These are phyloP conservation scores for Paramormyrops hopkinsi DNA, from an alignment of 2,797 vertebrate species.

Conservation along the genomic window DNA sequence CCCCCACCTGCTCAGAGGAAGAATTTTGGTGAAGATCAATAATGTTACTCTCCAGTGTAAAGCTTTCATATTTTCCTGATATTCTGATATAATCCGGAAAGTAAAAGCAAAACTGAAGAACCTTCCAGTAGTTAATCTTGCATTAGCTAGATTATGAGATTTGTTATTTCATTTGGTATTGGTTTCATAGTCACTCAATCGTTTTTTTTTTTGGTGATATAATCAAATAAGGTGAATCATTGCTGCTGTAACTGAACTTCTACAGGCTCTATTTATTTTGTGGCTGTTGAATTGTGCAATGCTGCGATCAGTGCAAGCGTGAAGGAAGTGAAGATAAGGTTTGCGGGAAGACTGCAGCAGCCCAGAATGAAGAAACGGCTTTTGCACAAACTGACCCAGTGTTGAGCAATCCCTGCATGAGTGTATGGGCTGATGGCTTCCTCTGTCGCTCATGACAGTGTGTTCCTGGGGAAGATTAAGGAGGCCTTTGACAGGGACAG, in stretches of 20 bases:
- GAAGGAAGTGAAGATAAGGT: constrained; percentile 29
- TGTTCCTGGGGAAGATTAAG: constrained; percentile 94
- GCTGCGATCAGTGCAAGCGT: neutral
- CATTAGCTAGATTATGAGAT: neutral
- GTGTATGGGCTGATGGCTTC: neutral
- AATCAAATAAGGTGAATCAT: neutral
- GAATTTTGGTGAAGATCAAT: neutral
- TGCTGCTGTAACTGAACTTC: neutral
- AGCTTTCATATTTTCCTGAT: neutral
- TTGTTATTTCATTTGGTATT: neutral
- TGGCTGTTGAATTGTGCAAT: constrained; percentile 31
- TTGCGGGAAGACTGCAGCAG: constrained; percentile 23
- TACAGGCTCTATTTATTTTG: constrained; percentile 6
- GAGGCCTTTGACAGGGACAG: constrained; percentile 85
- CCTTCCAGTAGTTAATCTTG: neutral
- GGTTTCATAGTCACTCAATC: no score
- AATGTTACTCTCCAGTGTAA: neutral
- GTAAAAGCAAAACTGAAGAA: constrained; percentile 5
- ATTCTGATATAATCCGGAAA: neutral
- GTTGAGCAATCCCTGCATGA: neutral
- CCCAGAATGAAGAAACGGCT: constrained; percentile 40
- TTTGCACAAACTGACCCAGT: neutral
- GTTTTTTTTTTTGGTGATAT: neutral
- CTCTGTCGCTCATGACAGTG: constrained; percentile 55
- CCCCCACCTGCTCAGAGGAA: neutral